Evolutionary conservation across 2,888 invertebrate genomes (phyloP).

Genomic region (Nebria brevicollis): DNA sequence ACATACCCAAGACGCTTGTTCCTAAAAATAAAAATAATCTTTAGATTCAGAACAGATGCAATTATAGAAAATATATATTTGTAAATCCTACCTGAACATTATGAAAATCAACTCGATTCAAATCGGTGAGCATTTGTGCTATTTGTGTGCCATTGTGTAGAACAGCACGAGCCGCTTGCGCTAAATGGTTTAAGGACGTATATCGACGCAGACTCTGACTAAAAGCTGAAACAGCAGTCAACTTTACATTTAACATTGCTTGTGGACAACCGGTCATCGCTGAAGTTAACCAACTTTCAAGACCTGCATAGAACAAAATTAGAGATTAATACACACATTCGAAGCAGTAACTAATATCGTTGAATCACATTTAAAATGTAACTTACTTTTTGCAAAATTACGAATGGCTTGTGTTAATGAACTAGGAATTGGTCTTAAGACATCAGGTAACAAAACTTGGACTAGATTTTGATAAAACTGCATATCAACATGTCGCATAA

Average conservation of each 20-base stretch:
- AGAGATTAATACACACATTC: not conserved
- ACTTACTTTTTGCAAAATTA: slow-evolving; percentile 84
- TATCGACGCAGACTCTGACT: slow-evolving; percentile 95
- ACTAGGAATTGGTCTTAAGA: slow-evolving; percentile 93
- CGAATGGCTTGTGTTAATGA: slow-evolving; percentile 92
- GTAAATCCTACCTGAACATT: slow-evolving; percentile 81
- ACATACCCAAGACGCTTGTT: slow-evolving; percentile 97
- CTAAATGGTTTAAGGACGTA: slow-evolving; percentile 96
- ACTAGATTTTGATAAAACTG: slow-evolving; percentile 96
- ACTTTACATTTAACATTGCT: slow-evolving; percentile 83
- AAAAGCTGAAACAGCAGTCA: slow-evolving; percentile 87
- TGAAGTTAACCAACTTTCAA: slow-evolving; percentile 87
- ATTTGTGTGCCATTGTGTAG: slow-evolving; percentile 95
- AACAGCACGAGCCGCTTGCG: slow-evolving; percentile 92
- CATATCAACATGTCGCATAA: slow-evolving; percentile 86
- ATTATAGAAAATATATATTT: not conserved
- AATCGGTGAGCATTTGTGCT: slow-evolving; percentile 94
- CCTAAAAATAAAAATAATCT: slow-evolving; percentile 52
- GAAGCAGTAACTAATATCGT: not conserved
- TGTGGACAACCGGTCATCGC: slow-evolving; percentile 90
- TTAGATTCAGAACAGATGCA: not conserved
- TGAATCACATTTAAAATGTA: not conserved
- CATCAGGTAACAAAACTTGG: slow-evolving; percentile 95
- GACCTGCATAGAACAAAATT: slow-evolving; percentile 61
- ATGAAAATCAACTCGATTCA: slow-evolving; percentile 97